Conservation (phyloP, 1,140 invertebrate genomes). For the Helicoverpa armigera region DNA sequence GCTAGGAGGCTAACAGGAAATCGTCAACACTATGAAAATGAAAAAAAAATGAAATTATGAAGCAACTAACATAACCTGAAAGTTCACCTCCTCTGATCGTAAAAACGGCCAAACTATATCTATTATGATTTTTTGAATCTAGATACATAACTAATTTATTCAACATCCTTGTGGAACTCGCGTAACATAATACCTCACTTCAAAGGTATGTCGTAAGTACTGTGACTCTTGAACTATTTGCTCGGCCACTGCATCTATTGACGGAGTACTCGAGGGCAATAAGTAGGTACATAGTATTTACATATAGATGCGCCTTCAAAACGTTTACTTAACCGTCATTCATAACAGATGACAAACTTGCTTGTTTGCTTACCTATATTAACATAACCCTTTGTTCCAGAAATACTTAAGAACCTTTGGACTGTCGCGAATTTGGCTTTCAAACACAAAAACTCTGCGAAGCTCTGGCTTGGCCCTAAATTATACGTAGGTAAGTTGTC, state of each 20-base stretch:
- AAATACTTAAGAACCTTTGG: slow-evolving; percentile 70
- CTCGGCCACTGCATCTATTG: slow-evolving; percentile 6
- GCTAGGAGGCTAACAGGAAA: not conserved
- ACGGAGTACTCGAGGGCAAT: slow-evolving; percentile 18
- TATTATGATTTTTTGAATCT: not conserved
- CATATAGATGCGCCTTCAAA: slow-evolving; percentile 5
- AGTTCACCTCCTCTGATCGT: not conserved
- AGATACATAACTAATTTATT: not conserved
- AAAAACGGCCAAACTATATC: not conserved
- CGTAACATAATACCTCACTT: not conserved
- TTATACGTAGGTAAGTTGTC: slow-evolving; percentile 73
- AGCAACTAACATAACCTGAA: not conserved
- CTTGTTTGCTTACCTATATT: not conserved
- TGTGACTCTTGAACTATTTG: slow-evolving; percentile 23
- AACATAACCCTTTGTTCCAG: slow-evolving; percentile 59
- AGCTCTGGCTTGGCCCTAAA: slow-evolving; percentile 77
- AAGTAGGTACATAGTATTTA: not conserved
- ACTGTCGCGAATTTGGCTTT: slow-evolving; percentile 64
- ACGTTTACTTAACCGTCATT: not conserved
- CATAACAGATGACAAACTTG: not conserved
- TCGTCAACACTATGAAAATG: too few relatives aligned
- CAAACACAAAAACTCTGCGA: slow-evolving; percentile 68
- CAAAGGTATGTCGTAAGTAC: slow-evolving; percentile 1
- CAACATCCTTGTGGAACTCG: not conserved
- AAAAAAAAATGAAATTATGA: too few relatives aligned